Percentiles rank a stretch among this genome's conserved stretches.
Evolutionary conservation across 2,113 vertebrate genomes (phyloP).

Genomic region (Pongo abelii): DNA sequence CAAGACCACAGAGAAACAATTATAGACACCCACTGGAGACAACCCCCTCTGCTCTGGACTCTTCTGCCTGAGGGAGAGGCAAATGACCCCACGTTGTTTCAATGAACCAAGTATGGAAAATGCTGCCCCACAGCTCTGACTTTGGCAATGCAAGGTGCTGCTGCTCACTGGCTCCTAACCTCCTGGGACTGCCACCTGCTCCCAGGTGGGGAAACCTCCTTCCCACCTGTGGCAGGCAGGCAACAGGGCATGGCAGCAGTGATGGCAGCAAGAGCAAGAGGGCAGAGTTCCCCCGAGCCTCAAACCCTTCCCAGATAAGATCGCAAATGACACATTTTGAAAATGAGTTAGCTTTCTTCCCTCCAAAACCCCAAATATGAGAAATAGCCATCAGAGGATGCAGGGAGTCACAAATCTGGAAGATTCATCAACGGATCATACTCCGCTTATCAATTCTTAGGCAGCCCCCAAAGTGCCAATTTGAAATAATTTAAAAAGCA

Average conservation of each 20-base stretch:
- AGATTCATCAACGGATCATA: constrained; percentile 5
- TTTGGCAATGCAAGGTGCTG: background rate
- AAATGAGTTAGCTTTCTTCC: constrained; percentile 2
- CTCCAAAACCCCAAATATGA: background rate
- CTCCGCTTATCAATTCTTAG: constrained; percentile 27
- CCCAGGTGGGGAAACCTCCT: background rate
- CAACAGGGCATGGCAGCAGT: background rate
- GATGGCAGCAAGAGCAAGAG: background rate
- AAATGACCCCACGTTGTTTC: background rate
- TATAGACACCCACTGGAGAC: background rate
- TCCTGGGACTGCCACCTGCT: background rate
- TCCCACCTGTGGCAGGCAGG: background rate
- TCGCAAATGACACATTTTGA: background rate
- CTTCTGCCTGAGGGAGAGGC: background rate
- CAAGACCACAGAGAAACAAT: background rate
- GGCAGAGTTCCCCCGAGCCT: background rate
- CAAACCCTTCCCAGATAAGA: constrained; percentile 16
- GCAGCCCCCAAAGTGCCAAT: constrained; percentile 57
- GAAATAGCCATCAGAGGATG: constrained; percentile 8
- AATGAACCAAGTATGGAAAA: background rate
- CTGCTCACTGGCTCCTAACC: background rate
- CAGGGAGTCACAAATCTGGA: background rate
- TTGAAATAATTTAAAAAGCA: constrained; percentile 70
- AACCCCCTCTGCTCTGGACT: background rate
- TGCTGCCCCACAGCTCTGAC: background rate